Percentiles rank a stretch among this genome's conserved stretches.
Conservation (phyloP, 2,113 vertebrate species). For the Scomber colias region DNA sequence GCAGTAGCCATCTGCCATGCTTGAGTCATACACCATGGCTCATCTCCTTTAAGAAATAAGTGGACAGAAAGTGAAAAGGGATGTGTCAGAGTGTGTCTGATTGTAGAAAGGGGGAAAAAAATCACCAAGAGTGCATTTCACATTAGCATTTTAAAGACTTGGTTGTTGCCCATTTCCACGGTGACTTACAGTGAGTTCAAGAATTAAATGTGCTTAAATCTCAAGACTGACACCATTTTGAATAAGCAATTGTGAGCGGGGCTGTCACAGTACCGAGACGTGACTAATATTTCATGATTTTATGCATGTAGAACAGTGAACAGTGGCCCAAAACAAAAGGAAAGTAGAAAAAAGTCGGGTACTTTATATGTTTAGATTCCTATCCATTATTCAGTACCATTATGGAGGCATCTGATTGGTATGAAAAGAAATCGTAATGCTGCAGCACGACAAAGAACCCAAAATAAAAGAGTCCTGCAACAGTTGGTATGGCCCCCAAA, state of each 20-base stretch:
- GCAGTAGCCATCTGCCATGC: conserved; percentile 63
- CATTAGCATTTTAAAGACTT: conserved; percentile 43
- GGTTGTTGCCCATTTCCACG: neutral
- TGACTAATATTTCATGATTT: conserved; percentile 9
- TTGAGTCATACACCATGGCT: conserved; percentile 14
- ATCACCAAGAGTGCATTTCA: neutral
- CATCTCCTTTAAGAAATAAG: conserved; percentile 24
- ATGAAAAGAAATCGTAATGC: too few relatives aligned
- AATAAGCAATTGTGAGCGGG: neutral
- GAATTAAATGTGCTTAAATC: conserved; percentile 10
- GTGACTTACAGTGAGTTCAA: neutral
- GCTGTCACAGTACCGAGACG: neutral
- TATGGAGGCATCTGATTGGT: too few relatives aligned
- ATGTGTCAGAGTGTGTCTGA: neutral
- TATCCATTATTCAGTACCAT: too few relatives aligned
- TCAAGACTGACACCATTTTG: neutral
- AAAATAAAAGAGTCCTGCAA: too few relatives aligned
- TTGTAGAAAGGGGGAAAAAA: neutral
- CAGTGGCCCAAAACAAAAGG: too few relatives aligned
- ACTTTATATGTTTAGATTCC: too few relatives aligned
- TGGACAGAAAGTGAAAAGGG: neutral
- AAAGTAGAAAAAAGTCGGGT: too few relatives aligned
- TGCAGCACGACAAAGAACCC: too few relatives aligned
- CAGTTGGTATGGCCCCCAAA: too few relatives aligned
- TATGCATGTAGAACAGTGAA: neutral